Evolutionary conservation across 2,888 invertebrate genomes (phyloP).

Genomic region (Clusia tigrina): DNA sequence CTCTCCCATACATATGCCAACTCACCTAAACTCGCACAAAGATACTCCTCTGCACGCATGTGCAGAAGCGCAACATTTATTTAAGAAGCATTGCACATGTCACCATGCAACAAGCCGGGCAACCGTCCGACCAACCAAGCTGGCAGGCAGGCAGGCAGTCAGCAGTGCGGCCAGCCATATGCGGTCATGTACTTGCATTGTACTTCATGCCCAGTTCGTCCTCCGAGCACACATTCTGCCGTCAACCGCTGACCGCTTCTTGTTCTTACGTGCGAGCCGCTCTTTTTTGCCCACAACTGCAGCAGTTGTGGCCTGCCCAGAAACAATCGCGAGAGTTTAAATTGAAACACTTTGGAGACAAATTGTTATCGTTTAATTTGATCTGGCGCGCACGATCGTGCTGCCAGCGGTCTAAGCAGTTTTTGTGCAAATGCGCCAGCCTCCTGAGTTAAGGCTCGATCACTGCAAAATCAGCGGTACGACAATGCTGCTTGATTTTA

Average conservation of each 20-base stretch:
- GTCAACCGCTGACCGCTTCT: too few relatives aligned
- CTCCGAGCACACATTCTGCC: background rate
- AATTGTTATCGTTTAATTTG: constrained; percentile 65
- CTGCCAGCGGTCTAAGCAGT: too few relatives aligned
- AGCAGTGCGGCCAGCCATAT: constrained; percentile 14
- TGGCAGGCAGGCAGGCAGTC: background rate
- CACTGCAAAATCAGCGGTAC: too few relatives aligned
- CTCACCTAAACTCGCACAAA: too few relatives aligned
- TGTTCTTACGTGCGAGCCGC: constrained; percentile 5
- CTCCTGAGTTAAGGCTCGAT: too few relatives aligned
- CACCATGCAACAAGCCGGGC: too few relatives aligned
- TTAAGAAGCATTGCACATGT: too few relatives aligned
- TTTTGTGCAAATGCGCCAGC: too few relatives aligned
- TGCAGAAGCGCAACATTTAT: too few relatives aligned
- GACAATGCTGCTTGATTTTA: too few relatives aligned
- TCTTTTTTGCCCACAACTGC: constrained; percentile 27
- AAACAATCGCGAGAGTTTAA: constrained; percentile 57
- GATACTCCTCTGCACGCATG: too few relatives aligned
- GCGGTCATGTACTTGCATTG: background rate
- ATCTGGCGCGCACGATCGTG: constrained; percentile 60
- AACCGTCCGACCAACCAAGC: background rate
- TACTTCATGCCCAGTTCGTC: background rate
- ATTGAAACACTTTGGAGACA: constrained; percentile 64
- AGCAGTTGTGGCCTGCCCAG: constrained; percentile 25
- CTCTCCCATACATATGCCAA: too few relatives aligned